Base-by-base conservation (phyloP, 2,113 vertebrate genomes). In the Vulpes vulpes region DNA sequence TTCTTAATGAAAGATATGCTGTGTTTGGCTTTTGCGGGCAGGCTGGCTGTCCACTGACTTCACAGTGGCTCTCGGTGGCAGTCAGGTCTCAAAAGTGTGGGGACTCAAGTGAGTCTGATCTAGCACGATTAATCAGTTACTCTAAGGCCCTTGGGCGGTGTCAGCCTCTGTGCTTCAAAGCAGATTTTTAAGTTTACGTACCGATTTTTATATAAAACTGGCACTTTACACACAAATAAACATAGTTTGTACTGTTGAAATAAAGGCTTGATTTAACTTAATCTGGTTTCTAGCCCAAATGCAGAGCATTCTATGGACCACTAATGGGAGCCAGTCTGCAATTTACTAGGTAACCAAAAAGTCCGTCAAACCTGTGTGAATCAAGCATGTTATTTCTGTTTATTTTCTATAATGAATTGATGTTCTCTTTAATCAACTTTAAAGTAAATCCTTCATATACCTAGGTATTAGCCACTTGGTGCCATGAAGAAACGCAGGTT, bases 201-300 rank as follows among this genome's bases (percentile, higher is more conserved):
- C 96, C 97, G 97, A 96, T 97, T 98, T 98, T 95, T 98, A 98
- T 89, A 95, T 98, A 98, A 97, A 98, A 93, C 78, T 97, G 97
- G 98, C 98, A 99, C 99, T 99, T 99, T 99, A 94, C 89, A 97
- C 51, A 67, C 97, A 96, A 71, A 95, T 97, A 96, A 85, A 97
- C 97, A 87, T 91, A 97, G 95, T 59, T 84, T 74, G 80, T 85
- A 89, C 55, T 91, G 57, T 94, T 16, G 11, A 49, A 49, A 60
- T 62, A 92, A 65, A 76, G 53, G 86, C 90, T 94, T 94, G 35
- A 86, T 59, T 92, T 76, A 32, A 81, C 90, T 65, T 84, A 62
- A 15, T 95, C 16, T 90, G 53, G 71, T 91, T 95, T 73, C 65
- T 78, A 76, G 4, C 57, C 67, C 76, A 43, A 53, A 22, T 55